phyloP scores from a whole-genome alignment of 92 coral and sea anemone genomes.

The Parazoanthus swiftii region DNA sequence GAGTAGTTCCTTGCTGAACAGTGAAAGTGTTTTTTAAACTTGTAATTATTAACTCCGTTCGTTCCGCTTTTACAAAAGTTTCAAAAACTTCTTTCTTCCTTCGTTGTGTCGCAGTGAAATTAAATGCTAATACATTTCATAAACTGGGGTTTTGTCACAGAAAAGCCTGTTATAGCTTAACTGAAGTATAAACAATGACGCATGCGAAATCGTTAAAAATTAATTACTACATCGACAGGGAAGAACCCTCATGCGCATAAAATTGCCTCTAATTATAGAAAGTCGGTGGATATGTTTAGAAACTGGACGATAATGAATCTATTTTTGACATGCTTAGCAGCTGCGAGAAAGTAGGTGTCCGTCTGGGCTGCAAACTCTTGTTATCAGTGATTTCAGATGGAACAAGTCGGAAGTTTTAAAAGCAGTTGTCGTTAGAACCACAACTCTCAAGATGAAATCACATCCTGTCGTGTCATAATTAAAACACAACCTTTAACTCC shows the following conservation, averaged over 20 bases:
- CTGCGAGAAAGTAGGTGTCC: not conserved
- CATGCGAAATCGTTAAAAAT: conserved; percentile 3
- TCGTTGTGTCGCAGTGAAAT: not conserved
- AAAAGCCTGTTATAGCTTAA: not conserved
- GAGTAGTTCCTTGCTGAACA: not conserved
- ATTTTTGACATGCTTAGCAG: not conserved
- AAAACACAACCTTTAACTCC: too few relatives aligned
- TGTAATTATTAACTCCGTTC: not conserved
- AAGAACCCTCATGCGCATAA: not conserved
- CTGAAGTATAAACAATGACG: not conserved
- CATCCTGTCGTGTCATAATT: not conserved
- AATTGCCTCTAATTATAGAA: too few relatives aligned
- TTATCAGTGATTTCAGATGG: too few relatives aligned
- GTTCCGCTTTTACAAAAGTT: not conserved
- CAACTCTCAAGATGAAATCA: not conserved
- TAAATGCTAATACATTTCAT: not conserved
- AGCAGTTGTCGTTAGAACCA: too few relatives aligned
- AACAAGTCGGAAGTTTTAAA: not conserved
- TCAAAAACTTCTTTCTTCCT: not conserved
- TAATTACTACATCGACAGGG: not conserved
- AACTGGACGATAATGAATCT: not conserved
- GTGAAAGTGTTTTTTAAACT: not conserved
- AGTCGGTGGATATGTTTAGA: too few relatives aligned
- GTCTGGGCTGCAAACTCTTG: not conserved
- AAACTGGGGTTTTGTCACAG: not conserved